phyloP scores from a whole-genome alignment of 2,797 vertebrate genomes.

The Setipinna tenuifilis region DNA sequence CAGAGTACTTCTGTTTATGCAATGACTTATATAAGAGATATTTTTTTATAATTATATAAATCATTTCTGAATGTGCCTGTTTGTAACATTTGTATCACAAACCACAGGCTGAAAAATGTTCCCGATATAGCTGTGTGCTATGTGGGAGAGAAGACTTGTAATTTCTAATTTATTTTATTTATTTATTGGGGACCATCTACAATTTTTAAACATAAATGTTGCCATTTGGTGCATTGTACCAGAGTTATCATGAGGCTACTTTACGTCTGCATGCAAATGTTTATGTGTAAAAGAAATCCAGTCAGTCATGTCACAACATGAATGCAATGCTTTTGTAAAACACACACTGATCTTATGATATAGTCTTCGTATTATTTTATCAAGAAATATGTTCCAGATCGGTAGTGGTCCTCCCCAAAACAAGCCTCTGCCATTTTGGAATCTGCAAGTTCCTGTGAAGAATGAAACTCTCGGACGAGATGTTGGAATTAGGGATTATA shows the following conservation, averaged over 20 bases:
- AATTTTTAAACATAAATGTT: too few relatives aligned
- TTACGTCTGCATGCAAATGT: too few relatives aligned
- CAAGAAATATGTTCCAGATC: neutral
- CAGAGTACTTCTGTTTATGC: too few relatives aligned
- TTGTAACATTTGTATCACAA: neutral
- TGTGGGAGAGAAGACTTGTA: neutral
- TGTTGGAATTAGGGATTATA: too few relatives aligned
- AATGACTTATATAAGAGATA: neutral
- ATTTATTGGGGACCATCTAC: too few relatives aligned
- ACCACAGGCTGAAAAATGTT: too few relatives aligned
- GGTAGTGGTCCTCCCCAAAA: neutral
- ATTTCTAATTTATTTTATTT: too few relatives aligned
- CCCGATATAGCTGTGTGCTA: neutral
- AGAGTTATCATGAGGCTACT: too few relatives aligned
- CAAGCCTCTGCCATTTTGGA: neutral
- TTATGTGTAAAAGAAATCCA: neutral
- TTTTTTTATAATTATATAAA: neutral
- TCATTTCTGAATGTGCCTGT: neutral
- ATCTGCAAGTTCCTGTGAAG: neutral
- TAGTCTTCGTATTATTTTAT: too few relatives aligned
- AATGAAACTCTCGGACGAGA: too few relatives aligned
- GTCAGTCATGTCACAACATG: neutral
- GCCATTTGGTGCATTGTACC: too few relatives aligned
- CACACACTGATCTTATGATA: neutral
- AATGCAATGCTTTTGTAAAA: neutral